Conservation (phyloP, 2,113 vertebrate genomes). For the Ciconia stormi region DNA sequence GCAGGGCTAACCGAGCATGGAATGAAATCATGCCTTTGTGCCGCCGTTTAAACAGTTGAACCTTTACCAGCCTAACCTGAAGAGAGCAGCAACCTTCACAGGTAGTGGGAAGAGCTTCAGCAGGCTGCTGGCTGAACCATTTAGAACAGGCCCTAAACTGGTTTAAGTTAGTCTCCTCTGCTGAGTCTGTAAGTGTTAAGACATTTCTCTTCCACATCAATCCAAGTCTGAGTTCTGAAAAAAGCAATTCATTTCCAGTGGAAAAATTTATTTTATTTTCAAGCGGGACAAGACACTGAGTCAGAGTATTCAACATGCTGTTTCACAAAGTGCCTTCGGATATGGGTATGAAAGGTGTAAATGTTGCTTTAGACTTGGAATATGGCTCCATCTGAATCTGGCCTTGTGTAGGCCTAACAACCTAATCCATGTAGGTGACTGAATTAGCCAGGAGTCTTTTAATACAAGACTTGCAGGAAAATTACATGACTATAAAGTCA, state of each 20-base stretch:
- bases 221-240: background rate
- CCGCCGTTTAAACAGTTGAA: fast-evolving
- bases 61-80: background rate
- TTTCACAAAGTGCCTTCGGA: background rate
- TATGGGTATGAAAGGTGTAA: background rate
- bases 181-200: background rate
- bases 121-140: background rate
- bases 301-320: background rate
- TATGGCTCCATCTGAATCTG: background rate
- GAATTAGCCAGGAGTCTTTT: background rate
- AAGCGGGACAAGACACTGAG: background rate
- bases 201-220: background rate
- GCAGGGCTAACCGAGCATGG: no score
- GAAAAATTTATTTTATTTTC: background rate
- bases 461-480: background rate
- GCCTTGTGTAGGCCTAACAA: background rate
- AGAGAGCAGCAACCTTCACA: background rate
- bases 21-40: background rate
- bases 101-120: background rate
- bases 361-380: background rate
- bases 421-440: background rate
- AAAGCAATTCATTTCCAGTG: background rate
- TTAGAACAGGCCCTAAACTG: background rate
- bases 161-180: background rate
- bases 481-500: background rate